phyloP scores from a whole-genome alignment of 2,888 invertebrate genomes.

The Eucriotettix oculatus region DNA sequence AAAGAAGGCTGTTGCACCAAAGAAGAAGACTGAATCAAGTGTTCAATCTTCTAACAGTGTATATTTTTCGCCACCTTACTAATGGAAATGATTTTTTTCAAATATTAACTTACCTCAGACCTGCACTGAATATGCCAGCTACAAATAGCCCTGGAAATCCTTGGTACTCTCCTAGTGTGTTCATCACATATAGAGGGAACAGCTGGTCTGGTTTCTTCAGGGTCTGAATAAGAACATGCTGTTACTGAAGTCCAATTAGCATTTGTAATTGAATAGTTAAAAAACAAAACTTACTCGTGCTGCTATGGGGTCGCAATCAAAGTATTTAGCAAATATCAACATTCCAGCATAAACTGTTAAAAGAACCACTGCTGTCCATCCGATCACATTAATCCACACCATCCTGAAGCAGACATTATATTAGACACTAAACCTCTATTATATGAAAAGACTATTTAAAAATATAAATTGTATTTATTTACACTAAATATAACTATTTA shows the following conservation, averaged over 20 bases:
- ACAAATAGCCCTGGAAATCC: conserved; percentile 38
- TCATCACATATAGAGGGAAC: conserved; percentile 35
- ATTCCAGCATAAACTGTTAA: conserved; percentile 25
- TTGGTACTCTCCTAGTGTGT: conserved; percentile 26
- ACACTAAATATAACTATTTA: too few relatives aligned
- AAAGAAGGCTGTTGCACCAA: not conserved
- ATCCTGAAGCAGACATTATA: conserved; percentile 15
- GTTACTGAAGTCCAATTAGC: not conserved
- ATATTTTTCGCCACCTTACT: too few relatives aligned
- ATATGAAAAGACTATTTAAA: too few relatives aligned
- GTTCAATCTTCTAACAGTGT: too few relatives aligned
- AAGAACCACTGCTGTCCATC: conserved; percentile 19
- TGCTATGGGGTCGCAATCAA: conserved; percentile 29
- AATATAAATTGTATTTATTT: too few relatives aligned
- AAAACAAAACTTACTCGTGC: conserved; percentile 22
- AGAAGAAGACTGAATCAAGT: too few relatives aligned
- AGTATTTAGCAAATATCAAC: conserved; percentile 31
- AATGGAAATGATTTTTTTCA: too few relatives aligned
- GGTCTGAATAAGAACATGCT: conserved; percentile 13
- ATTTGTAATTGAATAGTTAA: too few relatives aligned
- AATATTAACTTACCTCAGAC: conserved; percentile 25
- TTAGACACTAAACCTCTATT: not conserved
- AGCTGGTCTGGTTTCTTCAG: conserved; percentile 24
- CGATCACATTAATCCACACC: conserved; percentile 21
- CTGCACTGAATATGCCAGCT: conserved; percentile 37